phyloP scores from a whole-genome alignment of 2,113 vertebrate genomes.

The Oreotrochilus melanogaster region DNA sequence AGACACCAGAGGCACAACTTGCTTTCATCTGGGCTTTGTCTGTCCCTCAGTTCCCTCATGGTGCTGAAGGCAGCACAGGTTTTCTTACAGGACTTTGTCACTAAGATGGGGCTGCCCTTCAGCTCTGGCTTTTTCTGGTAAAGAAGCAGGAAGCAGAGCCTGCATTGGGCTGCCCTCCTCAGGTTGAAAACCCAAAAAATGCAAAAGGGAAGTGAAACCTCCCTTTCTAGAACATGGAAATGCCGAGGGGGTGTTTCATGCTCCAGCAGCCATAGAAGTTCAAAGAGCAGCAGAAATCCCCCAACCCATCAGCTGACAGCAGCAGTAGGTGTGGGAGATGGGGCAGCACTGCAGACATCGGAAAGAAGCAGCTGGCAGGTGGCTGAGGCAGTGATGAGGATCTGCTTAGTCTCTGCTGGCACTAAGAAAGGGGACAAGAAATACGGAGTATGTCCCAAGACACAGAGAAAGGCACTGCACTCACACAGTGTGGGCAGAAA shows the following conservation, averaged over 20 bases:
- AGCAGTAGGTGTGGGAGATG: neutral
- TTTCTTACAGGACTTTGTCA: accelerated
- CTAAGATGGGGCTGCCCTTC: accelerated
- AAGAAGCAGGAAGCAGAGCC: neutral
- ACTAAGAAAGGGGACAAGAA: neutral
- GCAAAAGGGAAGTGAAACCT: constrained; percentile 46
- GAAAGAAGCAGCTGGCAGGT: neutral
- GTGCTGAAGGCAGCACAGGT: accelerated
- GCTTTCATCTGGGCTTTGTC: neutral
- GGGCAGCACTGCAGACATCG: neutral
- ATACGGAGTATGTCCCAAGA: neutral
- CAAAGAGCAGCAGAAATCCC: constrained; percentile 52
- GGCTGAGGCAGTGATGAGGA: neutral
- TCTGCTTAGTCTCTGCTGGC: neutral
- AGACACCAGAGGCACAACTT: neutral
- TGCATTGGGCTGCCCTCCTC: neutral
- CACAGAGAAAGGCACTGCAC: neutral
- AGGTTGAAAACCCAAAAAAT: neutral
- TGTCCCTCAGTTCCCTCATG: accelerated
- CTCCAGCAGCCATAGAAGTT: neutral
- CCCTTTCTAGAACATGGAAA: constrained; percentile 58
- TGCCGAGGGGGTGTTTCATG: constrained; percentile 29
- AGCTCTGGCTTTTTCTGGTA: neutral
- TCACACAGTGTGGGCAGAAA: neutral
- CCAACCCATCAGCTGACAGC: neutral